Evolutionary conservation across 2,113 vertebrate genomes (phyloP).

Genomic region (Synodontis membranacea): DNA sequence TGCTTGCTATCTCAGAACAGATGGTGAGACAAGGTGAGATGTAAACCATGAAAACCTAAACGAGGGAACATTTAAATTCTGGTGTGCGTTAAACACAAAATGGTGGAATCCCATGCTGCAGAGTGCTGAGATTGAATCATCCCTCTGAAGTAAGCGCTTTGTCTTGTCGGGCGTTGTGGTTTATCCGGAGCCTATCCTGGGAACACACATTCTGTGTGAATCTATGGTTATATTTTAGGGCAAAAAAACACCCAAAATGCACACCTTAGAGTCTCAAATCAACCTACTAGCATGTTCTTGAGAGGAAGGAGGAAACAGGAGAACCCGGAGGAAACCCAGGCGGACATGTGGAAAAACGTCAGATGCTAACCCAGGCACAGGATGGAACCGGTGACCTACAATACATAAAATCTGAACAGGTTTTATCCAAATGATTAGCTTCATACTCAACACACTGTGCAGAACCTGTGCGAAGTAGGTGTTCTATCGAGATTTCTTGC

Average conservation of each 20-base stretch:
- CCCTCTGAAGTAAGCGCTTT: not conserved
- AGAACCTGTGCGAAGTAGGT: not conserved
- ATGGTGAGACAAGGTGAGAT: conserved; percentile 13
- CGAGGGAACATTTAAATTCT: not conserved
- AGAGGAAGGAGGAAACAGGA: not conserved
- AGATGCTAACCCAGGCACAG: not conserved
- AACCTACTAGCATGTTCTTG: not conserved
- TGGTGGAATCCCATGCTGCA: not conserved
- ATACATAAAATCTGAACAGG: not conserved
- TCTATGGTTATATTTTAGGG: not conserved
- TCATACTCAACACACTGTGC: not conserved
- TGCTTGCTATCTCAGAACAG: conserved; percentile 3
- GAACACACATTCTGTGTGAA: not conserved
- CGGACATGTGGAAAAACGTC: not conserved
- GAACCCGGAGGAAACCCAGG: not conserved
- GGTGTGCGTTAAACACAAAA: not conserved
- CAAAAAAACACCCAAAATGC: not conserved
- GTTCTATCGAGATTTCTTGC: not conserved
- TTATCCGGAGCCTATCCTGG: not conserved
- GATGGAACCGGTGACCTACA: too few species aligned
- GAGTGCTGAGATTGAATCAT: not conserved
- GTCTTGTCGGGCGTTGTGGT: not conserved
- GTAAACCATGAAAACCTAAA: not conserved
- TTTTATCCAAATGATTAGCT: not conserved
- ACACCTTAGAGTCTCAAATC: not conserved